A percentile compares a stretch with the other conserved stretches of the same genome.
Conservation (phyloP, 2,888 invertebrate species). For the Anarsia innoxiella region DNA sequence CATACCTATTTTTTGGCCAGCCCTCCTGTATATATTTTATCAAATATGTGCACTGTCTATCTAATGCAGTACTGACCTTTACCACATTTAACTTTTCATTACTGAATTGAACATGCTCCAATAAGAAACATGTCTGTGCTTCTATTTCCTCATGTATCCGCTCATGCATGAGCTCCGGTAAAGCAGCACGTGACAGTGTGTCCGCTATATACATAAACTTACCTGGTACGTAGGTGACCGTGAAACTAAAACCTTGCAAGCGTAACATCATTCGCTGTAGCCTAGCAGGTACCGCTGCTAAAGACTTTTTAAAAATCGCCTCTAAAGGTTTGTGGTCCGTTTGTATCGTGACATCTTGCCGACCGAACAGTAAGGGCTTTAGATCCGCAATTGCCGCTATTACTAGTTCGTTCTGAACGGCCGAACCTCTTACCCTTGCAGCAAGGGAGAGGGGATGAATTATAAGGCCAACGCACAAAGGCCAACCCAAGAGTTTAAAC, state of each 20-base stretch:
- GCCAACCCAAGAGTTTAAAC: conserved; percentile 25
- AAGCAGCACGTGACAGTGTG: conserved; percentile 21
- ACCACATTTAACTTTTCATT: neutral
- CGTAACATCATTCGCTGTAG: conserved; percentile 25
- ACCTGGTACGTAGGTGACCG: conserved; percentile 22
- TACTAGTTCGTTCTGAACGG: conserved; percentile 15
- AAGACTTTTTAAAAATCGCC: conserved; percentile 20
- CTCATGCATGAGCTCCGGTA: conserved; percentile 12
- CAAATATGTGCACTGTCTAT: conserved; percentile 14
- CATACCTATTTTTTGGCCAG: conserved; percentile 22
- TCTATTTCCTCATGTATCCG: neutral
- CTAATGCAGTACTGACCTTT: neutral
- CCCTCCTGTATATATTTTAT: conserved; percentile 18
- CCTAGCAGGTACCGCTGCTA: conserved; percentile 18
- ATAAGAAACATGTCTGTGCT: neutral
- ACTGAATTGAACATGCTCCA: neutral
- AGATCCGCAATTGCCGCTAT: conserved; percentile 17
- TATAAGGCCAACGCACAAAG: conserved; percentile 22
- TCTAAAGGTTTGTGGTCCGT: conserved; percentile 25
- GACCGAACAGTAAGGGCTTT: conserved; percentile 17
- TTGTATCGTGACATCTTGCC: too few species aligned
- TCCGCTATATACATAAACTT: conserved; percentile 27
- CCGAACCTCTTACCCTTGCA: conserved; percentile 20
- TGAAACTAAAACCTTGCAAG: conserved; percentile 22
- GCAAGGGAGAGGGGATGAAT: conserved; percentile 18